Conservation (phyloP, 2,113 vertebrate genomes). For the Leptosomus discolor region DNA sequence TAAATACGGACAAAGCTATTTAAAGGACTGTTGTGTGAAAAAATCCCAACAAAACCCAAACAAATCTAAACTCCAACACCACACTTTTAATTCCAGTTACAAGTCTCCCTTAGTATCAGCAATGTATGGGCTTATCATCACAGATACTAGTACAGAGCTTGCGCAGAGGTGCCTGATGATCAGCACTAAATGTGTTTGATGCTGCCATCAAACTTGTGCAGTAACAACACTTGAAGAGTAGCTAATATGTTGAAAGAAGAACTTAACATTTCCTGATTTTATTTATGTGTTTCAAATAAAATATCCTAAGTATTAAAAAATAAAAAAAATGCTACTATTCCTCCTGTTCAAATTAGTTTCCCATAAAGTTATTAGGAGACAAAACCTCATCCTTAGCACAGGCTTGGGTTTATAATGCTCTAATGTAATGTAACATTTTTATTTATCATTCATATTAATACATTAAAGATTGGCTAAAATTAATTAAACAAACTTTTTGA, state of each 20-base stretch:
- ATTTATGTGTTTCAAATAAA: slow-evolving; percentile 38
- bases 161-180: background rate
- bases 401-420: background rate
- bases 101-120: background rate
- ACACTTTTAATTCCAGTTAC: background rate
- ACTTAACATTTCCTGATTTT: slow-evolving; percentile 41
- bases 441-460: background rate
- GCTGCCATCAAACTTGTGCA: background rate
- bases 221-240: background rate
- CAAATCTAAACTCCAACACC: background rate
- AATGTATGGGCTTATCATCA: background rate
- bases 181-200: background rate
- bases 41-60: background rate
- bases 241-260: background rate
- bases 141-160: background rate
- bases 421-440: background rate
- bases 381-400: background rate
- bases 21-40: background rate
- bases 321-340: background rate
- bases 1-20: slow-evolving; percentile 34
- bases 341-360: background rate
- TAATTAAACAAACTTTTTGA: background rate
- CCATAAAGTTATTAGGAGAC: background rate
- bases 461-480: background rate
- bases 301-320: background rate